Conservation (phyloP, 92 coral and sea anemone genomes). For the Phenganax marumi region DNA sequence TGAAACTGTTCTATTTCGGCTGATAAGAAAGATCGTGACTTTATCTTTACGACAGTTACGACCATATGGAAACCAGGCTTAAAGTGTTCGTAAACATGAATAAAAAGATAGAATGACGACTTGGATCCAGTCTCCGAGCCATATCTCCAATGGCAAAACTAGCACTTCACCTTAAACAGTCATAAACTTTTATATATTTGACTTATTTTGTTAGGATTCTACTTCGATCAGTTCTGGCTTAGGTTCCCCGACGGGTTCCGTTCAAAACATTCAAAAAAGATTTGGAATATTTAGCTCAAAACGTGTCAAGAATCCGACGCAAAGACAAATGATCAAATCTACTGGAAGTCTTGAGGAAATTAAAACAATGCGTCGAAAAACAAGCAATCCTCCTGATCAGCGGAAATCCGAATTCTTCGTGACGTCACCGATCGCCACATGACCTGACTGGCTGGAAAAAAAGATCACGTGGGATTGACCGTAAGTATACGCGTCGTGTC, state of each 20-base stretch:
- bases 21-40: too few species aligned
- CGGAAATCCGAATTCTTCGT: constrained; percentile 42
- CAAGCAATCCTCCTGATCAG: not conserved
- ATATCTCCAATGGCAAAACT: too few species aligned
- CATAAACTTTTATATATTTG: not conserved
- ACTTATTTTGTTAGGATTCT: constrained; percentile 1
- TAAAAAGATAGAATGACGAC: too few species aligned
- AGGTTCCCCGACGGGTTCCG: not conserved
- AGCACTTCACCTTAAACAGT: too few species aligned
- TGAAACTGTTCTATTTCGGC: too few species aligned
- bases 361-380: not conserved
- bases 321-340: constrained; percentile 18
- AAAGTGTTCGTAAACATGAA: too few species aligned
- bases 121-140: too few species aligned
- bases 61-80: too few species aligned
- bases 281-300: constrained; percentile 42
- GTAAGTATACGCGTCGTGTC: constrained; percentile 16
- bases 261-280: constrained; percentile 6
- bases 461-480: not conserved
- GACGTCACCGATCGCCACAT: constrained; percentile 37
- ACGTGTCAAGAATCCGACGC: not conserved
- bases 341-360: constrained; percentile 36
- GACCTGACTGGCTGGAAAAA: constrained; percentile 5
- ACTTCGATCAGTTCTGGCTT: constrained; percentile 18
- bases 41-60: too few species aligned